Evolutionary conservation across 2,888 invertebrate species (phyloP).

Genomic region (Tipula helvola): DNA sequence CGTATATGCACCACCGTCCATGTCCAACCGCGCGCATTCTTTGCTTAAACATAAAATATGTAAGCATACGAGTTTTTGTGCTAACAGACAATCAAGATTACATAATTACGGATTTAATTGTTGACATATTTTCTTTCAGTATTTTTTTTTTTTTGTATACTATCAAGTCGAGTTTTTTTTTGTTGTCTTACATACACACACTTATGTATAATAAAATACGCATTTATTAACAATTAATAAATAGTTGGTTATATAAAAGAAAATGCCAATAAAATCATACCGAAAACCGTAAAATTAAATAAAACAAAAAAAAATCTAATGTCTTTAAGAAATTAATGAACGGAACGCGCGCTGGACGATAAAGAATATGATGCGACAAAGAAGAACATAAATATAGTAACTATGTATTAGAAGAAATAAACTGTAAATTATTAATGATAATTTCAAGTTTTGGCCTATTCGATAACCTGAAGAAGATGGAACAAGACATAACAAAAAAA

Average conservation of each 20-base stretch:
- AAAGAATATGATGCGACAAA: neutral
- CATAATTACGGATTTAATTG: neutral
- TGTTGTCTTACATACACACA: neutral
- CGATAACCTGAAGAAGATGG: neutral
- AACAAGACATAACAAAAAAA: neutral
- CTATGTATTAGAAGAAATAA: neutral
- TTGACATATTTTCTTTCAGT: neutral
- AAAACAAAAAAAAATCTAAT: neutral
- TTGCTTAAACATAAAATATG: neutral
- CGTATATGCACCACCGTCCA: neutral
- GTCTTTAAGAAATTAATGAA: neutral
- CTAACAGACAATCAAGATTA: slow-evolving; percentile 4
- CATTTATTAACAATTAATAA: neutral
- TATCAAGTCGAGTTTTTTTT: neutral
- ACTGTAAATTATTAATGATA: neutral
- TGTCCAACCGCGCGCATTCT: neutral
- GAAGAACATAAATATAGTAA: neutral
- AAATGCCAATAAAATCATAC: neutral
- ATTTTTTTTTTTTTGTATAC: neutral
- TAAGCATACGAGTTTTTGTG: neutral
- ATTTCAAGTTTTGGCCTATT: neutral
- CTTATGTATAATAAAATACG: neutral
- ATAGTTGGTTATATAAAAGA: neutral
- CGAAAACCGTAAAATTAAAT: neutral
- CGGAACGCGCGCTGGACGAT: neutral